phyloP scores from a whole-genome alignment of 1,140 invertebrate species.

The Cherax quadricarinatus region DNA sequence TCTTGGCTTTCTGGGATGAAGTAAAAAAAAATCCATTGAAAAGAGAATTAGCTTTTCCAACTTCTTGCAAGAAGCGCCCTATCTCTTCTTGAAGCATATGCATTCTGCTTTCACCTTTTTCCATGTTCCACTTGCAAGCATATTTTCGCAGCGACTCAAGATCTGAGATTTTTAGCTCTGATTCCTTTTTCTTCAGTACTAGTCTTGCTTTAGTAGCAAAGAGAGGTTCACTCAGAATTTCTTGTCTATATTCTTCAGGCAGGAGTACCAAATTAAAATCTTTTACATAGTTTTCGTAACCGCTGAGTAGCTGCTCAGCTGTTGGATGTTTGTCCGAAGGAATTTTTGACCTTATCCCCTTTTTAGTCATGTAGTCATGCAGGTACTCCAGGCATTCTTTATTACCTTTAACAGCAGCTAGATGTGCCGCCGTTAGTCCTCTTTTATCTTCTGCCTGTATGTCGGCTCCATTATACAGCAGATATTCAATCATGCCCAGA shows the following conservation, averaged over 20 bases:
- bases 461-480: not conserved
- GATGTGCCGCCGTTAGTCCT: not conserved
- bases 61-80: not conserved
- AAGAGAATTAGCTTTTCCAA: not conserved
- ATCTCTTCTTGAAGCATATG: not conserved
- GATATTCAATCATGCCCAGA: not conserved
- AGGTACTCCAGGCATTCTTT: conserved; percentile 26
- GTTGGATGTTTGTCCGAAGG: not conserved
- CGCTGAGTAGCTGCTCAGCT: not conserved
- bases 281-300: not conserved
- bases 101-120: not conserved
- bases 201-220: not conserved
- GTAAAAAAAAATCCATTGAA: not conserved
- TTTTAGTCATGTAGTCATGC: not conserved
- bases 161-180: not conserved
- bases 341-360: not conserved
- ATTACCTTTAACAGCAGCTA: conserved; percentile 3
- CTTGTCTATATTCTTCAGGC: not conserved
- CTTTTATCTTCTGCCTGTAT: not conserved
- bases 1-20: not conserved
- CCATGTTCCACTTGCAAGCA: not conserved
- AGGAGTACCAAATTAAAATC: not conserved
- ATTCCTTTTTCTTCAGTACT: not conserved
- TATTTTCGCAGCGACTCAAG: not conserved
- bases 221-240: not conserved